Conservation (phyloP, 1,140 invertebrate species). For the Hyles vespertilio region DNA sequence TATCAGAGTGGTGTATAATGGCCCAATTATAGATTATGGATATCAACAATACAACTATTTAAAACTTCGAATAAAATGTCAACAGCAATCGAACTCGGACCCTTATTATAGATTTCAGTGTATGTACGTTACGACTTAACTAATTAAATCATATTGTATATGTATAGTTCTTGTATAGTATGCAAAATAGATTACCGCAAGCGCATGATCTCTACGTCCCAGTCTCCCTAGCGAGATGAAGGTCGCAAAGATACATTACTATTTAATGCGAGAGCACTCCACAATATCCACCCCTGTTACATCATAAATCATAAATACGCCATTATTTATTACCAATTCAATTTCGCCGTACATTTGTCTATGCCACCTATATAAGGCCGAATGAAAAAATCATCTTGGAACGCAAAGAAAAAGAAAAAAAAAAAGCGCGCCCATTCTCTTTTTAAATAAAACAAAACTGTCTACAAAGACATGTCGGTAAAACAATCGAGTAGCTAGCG, state of each 20-base stretch:
- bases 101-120: no score
- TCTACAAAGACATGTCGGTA: slow-evolving; percentile 69
- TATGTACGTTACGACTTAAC: no score
- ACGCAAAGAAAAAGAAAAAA: slow-evolving; percentile 5
- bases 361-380: slow-evolving; percentile 39
- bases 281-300: slow-evolving; percentile 23
- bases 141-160: no score
- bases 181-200: no score
- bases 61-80: no score
- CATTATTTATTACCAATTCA: slow-evolving; percentile 71
- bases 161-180: no score
- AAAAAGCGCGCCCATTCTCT: slow-evolving; percentile 32
- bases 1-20: no score
- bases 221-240: no score
- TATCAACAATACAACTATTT: no score
- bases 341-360: slow-evolving; percentile 64
- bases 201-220: no score
- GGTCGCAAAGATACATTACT: slow-evolving; percentile 15
- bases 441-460: slow-evolving; percentile 73
- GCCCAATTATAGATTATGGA: no score
- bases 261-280: slow-evolving; percentile 19
- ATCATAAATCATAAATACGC: slow-evolving; percentile 63
- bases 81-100: no score
- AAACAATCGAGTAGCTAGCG: slow-evolving; percentile 60
- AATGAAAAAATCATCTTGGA: slow-evolving; percentile 57